Base-by-base conservation (phyloP, 2,888 invertebrate genomes). In the Steinernema hermaphroditum region DNA sequence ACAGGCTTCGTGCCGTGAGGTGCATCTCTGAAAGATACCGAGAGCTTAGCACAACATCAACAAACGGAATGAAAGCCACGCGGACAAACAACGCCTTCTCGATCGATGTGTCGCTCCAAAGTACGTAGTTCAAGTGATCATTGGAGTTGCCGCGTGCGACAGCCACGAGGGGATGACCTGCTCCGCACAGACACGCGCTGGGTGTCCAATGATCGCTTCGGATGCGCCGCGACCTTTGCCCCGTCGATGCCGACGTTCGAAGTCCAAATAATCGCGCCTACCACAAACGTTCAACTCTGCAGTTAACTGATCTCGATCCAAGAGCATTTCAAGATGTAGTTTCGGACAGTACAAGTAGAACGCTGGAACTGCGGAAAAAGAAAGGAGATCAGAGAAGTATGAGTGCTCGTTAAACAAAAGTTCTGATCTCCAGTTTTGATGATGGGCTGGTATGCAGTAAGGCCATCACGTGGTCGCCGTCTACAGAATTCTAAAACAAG, bases 1-100 rank as follows among this genome's bases (percentile, higher is more conserved):
- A 43, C n/a, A 72, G 68, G 19, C 72, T 43, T 24, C 54, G 46
- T 6, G 70, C 50, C 6, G 76, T 68, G 14, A 70, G 37, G 34
- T 57, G 74, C 76, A 75, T 75, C 12, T 37, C 37, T 37, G 37
- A 46, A n/a, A 2, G 16, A 27, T 8, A 54, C 19, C 2, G 43
- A 41, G 43, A 54, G 24, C 24, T 22, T 24, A 54, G 54, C n/a
- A n/a, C n/a, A 6, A 54, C 24, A 22, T 2, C 54, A 46, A 46
- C 2, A 2, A 22, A 9, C 19, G 16, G 16, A 54, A 22, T 1
- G 2, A 54, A 9, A 16, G 27, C 6, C 54, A 54, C 54, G 27
- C 22, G 54, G 27, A 54, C 54, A 22, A 54, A 9, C 2, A 54
- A 4, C 8, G n/a, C 46, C 41, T 14, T 41, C 41, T 14, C 49